Percentiles rank a stretch among this genome's conserved stretches.
phyloP scores from a whole-genome alignment of 2,888 invertebrate species.

The Psococerastis gibbosa region DNA sequence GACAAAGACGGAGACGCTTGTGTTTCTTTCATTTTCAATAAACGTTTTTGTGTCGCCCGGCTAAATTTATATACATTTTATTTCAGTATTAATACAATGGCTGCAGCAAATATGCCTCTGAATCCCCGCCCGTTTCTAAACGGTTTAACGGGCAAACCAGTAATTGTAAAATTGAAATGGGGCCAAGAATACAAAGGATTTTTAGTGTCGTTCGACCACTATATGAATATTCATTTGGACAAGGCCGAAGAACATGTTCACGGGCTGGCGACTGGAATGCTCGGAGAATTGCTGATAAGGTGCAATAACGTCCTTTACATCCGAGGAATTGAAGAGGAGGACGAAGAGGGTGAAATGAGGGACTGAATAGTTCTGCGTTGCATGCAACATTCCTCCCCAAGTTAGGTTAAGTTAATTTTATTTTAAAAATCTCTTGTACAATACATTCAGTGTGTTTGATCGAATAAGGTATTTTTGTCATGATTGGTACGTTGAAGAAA shows the following conservation, averaged over 20 bases:
- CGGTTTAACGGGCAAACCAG: constrained; percentile 92
- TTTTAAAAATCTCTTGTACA: no score
- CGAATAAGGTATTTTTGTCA: no score
- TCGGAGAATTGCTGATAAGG: constrained; percentile 84
- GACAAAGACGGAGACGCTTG: background rate
- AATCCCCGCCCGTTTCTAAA: constrained; percentile 99
- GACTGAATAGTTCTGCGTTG: constrained; percentile 33
- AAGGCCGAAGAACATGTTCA: constrained; percentile 97
- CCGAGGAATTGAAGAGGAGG: constrained; percentile 86
- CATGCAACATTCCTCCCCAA: background rate
- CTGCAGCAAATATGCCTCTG: constrained; percentile 86
- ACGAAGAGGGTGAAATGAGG: constrained; percentile 92
- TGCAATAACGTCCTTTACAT: constrained; percentile 96
- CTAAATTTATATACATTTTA: no score
- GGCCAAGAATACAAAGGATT: constrained; percentile 99
- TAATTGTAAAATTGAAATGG: constrained; percentile 97
- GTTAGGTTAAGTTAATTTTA: no score
- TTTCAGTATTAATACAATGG: no score
- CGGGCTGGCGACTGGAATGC: constrained; percentile 73
- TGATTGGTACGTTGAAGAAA: no score
- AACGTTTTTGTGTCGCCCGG: background rate
- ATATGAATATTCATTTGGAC: constrained; percentile 97
- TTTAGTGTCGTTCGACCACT: constrained; percentile 92
- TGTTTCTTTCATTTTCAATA: background rate
- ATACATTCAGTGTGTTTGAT: no score